Evolutionary conservation across 2,888 invertebrate species (phyloP).

Genomic region (Molorchus minor): DNA sequence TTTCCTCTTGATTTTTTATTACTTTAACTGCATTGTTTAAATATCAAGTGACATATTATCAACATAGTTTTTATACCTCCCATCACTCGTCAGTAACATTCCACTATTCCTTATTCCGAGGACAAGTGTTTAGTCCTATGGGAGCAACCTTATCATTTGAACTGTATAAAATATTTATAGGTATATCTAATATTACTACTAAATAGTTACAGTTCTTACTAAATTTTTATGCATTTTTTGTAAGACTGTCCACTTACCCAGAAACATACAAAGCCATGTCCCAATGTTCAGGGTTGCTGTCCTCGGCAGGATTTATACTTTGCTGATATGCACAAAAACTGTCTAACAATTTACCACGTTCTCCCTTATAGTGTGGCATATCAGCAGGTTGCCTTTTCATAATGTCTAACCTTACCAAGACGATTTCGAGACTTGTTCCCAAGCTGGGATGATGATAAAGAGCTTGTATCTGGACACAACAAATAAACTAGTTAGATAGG

Average conservation of each 20-base stretch:
- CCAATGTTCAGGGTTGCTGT: constrained; percentile 78
- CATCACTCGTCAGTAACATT: no score
- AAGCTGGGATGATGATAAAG: constrained; percentile 80
- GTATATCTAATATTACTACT: no score
- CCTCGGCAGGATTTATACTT: constrained; percentile 71
- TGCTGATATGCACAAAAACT: constrained; percentile 79
- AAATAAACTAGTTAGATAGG: constrained; percentile 28
- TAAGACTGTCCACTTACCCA: constrained; percentile 68
- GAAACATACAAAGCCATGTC: constrained; percentile 82
- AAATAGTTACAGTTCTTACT: no score
- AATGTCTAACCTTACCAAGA: constrained; percentile 75
- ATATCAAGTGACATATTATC: no score
- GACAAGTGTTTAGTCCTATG: no score
- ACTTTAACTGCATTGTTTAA: no score
- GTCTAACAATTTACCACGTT: constrained; percentile 74
- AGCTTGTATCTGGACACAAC: constrained; percentile 72
- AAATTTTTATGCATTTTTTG: no score
- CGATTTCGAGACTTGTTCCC: constrained; percentile 72
- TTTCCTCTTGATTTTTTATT: no score
- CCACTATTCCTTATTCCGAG: no score
- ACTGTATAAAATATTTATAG: no score
- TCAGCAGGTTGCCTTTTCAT: constrained; percentile 72
- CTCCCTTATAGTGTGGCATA: constrained; percentile 72
- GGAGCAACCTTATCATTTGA: no score
- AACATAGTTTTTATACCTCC: no score